Evolutionary conservation across 2,113 vertebrate species (phyloP).

Genomic region (Addax nasomaculatus): DNA sequence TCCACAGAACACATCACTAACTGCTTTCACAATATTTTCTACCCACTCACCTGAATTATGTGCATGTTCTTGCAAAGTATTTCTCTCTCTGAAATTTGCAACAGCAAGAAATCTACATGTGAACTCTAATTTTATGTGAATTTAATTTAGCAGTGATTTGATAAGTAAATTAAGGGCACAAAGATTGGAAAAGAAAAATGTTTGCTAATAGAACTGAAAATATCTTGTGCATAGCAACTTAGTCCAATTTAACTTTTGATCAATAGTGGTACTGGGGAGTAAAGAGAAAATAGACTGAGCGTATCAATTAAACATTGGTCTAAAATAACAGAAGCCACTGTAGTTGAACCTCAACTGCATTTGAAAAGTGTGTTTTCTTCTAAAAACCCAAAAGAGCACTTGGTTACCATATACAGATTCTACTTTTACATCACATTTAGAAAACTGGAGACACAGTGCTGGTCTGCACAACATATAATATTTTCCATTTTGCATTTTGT

Average conservation of each 20-base stretch:
- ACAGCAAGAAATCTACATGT: slow-evolving; percentile 38
- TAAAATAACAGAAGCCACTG: slow-evolving; percentile 49
- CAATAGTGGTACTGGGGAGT: slow-evolving; percentile 9
- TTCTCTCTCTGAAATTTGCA: slow-evolving; percentile 37
- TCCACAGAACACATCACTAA: slow-evolving; percentile 13
- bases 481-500: background rate
- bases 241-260: slow-evolving; percentile 57
- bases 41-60: slow-evolving; percentile 30
- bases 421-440: background rate
- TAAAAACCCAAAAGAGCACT: background rate
- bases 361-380: slow-evolving; percentile 18
- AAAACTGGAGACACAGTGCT: background rate
- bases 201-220: slow-evolving; percentile 32
- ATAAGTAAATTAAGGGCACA: slow-evolving; percentile 53
- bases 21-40: background rate
- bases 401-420: background rate
- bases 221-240: background rate
- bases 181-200: fast-evolving
- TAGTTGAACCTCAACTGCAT: slow-evolving; percentile 13
- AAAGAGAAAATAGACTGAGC: slow-evolving; percentile 39
- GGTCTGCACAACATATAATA: background rate
- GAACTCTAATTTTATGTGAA: slow-evolving; percentile 45
- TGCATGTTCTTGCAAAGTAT: slow-evolving; percentile 16
- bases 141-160: slow-evolving; percentile 56
- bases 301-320: slow-evolving; percentile 39